phyloP scores from a whole-genome alignment of 2,888 invertebrate species.

The Dilophus febrilis region DNA sequence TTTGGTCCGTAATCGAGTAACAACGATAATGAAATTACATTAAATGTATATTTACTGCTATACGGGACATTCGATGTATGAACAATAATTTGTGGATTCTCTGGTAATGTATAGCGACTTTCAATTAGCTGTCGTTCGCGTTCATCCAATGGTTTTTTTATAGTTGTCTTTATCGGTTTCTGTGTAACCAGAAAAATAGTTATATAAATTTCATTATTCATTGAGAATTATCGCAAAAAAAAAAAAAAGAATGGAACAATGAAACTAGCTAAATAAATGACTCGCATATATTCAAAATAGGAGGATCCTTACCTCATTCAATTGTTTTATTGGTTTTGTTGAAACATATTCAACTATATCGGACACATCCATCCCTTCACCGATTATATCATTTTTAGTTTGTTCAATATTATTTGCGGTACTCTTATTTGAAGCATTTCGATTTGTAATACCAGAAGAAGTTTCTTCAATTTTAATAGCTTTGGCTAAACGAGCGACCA shows the following conservation, averaged over 20 bases:
- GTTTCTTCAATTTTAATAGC: constrained; percentile 52
- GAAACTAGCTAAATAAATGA: too few species aligned
- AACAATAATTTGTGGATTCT: constrained; percentile 62
- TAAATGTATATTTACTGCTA: constrained; percentile 85
- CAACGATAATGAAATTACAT: constrained; percentile 70
- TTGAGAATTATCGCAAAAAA: too few species aligned
- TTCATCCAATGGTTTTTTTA: constrained; percentile 40
- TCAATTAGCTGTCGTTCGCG: constrained; percentile 47
- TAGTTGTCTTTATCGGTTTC: too few species aligned
- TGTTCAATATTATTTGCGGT: constrained; percentile 19
- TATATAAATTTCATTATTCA: too few species aligned
- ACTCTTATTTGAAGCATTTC: not conserved
- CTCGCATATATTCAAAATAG: too few species aligned
- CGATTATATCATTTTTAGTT: constrained; percentile 2
- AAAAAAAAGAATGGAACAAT: too few species aligned
- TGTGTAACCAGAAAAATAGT: too few species aligned
- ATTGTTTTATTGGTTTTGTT: too few species aligned
- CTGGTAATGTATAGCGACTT: constrained; percentile 55
- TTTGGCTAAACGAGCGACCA: constrained; percentile 67
- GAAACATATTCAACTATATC: constrained; percentile 23
- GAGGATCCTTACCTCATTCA: too few species aligned
- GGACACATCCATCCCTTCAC: constrained; percentile 16
- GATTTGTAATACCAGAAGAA: constrained; percentile 11
- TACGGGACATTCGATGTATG: constrained; percentile 75
- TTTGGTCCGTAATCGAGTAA: constrained; percentile 80